These are phyloP conservation scores for Colletes latitarsis DNA, from an alignment of 1,140 invertebrate species.

Conservation along the genomic window DNA sequence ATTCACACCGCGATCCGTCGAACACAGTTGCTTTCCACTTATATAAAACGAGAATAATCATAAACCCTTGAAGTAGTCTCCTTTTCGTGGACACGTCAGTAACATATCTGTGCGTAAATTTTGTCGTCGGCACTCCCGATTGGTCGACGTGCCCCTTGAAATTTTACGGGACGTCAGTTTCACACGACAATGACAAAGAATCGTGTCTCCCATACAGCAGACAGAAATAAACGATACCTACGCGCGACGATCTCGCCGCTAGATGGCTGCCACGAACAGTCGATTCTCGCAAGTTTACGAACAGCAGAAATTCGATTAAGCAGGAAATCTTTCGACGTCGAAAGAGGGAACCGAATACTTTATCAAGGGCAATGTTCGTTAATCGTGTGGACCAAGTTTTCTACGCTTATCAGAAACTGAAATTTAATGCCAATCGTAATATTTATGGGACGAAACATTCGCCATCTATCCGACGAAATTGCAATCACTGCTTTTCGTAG, in stretches of 20 bases:
- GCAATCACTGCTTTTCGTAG: neutral
- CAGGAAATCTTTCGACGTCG: too few relatives aligned
- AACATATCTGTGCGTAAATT: slow-evolving; percentile 68
- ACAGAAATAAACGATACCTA: slow-evolving; percentile 19
- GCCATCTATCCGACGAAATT: neutral
- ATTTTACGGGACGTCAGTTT: slow-evolving; percentile 43
- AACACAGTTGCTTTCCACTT: slow-evolving; percentile 45
- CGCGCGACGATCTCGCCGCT: neutral
- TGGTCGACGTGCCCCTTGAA: slow-evolving; percentile 44
- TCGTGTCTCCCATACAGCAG: neutral
- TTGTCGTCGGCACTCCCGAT: slow-evolving; percentile 39
- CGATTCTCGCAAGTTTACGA: neutral
- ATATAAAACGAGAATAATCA: slow-evolving; percentile 66
- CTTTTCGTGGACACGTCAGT: slow-evolving; percentile 79
- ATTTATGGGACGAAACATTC: neutral
- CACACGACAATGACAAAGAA: slow-evolving; percentile 29
- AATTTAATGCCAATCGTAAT: neutral
- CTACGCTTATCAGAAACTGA: too few relatives aligned
- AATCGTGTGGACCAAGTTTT: too few relatives aligned
- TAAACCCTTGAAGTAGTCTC: slow-evolving; percentile 67
- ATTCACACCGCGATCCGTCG: slow-evolving; percentile 40
- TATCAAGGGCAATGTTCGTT: too few relatives aligned
- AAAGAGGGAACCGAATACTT: too few relatives aligned
- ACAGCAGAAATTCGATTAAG: neutral
- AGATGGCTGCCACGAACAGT: neutral